Percentiles rank a stretch among this genome's conserved stretches.
Conservation (phyloP, 2,888 invertebrate species). For the Phanerotoma sp. region DNA sequence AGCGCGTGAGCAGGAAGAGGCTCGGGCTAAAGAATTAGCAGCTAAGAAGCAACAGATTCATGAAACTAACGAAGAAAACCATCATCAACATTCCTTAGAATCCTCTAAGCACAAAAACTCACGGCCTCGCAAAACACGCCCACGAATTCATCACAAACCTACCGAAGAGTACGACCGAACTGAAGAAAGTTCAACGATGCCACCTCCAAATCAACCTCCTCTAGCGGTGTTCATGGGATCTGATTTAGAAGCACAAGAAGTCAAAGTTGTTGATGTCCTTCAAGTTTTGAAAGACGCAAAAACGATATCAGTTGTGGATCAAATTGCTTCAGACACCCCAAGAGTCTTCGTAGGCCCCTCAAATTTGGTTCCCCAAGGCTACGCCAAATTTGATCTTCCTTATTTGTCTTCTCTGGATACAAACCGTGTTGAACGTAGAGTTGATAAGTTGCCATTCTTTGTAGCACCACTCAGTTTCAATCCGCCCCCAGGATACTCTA, state of each 20-base stretch:
- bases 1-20: constrained; percentile 33
- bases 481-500: constrained; percentile 81
- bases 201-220: constrained; percentile 76
- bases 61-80: constrained; percentile 30
- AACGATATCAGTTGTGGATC: constrained; percentile 76
- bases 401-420: constrained; percentile 75
- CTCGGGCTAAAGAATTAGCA: constrained; percentile 16
- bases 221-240: constrained; percentile 73
- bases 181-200: constrained; percentile 26
- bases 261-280: constrained; percentile 71
- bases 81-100: constrained; percentile 45
- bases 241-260: constrained; percentile 58
- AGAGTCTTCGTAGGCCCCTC: constrained; percentile 82
- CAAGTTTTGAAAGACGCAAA: constrained; percentile 69
- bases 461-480: constrained; percentile 83
- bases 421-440: constrained; percentile 69
- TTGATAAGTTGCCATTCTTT: constrained; percentile 78
- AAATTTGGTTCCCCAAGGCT: constrained; percentile 70
- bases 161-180: constrained; percentile 20
- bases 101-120: constrained; percentile 30
- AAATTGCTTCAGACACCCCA: constrained; percentile 69
- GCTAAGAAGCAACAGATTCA: constrained; percentile 8
- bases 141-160: constrained; percentile 29
- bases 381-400: constrained; percentile 79
- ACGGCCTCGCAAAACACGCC: constrained; percentile 35